Evolutionary conservation across 2,888 invertebrate species (phyloP).

Genomic region (Brachypalpus laphriformis): DNA sequence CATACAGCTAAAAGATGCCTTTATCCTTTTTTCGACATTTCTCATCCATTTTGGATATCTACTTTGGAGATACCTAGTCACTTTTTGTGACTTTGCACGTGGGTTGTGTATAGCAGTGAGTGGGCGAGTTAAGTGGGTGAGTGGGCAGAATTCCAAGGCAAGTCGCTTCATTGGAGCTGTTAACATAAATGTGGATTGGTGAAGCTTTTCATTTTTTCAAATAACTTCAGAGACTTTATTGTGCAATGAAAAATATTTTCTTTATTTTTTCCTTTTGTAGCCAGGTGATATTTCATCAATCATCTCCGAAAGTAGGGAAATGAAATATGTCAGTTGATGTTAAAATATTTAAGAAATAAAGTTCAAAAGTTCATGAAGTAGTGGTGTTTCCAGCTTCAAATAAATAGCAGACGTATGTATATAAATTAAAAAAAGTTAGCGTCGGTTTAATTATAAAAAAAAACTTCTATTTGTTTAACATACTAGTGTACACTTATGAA

Average conservation of each 20-base stretch:
- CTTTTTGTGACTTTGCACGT: neutral
- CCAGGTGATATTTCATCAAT: slow-evolving; percentile 15
- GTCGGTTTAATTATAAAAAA: too few species aligned
- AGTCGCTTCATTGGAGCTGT: neutral
- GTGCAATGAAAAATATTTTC: neutral
- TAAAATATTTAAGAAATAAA: neutral
- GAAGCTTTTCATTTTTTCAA: neutral
- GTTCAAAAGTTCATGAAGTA: neutral
- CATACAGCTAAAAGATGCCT: slow-evolving; percentile 7
- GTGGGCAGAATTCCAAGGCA: neutral
- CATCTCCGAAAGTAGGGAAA: neutral
- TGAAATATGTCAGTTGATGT: neutral
- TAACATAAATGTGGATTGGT: neutral
- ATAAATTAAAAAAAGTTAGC: too few species aligned
- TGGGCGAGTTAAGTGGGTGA: slow-evolving; percentile 7
- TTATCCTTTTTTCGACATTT: slow-evolving; percentile 3
- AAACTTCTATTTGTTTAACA: too few species aligned
- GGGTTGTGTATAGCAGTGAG: neutral
- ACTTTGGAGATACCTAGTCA: neutral
- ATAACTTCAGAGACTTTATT: neutral
- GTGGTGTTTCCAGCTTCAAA: too few species aligned
- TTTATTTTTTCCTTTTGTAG: neutral
- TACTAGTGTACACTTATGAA: too few species aligned
- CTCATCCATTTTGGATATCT: slow-evolving; percentile 21
- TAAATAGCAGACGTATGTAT: too few species aligned